Percentiles rank a stretch among this genome's conserved stretches.
Conservation (phyloP, 2,113 vertebrate species). For the Podocnemis expansa region DNA sequence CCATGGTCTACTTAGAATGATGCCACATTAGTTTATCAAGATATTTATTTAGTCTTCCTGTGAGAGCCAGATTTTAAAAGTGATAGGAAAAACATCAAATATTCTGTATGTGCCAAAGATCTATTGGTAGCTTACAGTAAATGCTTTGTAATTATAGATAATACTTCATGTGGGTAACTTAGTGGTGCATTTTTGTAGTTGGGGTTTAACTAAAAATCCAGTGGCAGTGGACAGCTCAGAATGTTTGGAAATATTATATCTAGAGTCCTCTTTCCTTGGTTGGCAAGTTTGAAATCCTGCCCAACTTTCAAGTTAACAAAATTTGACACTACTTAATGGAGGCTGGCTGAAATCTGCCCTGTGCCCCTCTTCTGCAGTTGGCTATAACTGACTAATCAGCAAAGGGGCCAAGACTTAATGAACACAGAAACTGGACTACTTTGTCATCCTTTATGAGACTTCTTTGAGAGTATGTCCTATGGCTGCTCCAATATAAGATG, state of each 20-base stretch:
- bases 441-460: not conserved
- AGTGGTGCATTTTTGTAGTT: not conserved
- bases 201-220: not conserved
- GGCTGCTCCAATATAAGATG: not conserved
- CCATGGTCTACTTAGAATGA: not conserved
- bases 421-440: not conserved
- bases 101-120: rapidly evolving
- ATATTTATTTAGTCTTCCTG: not conserved
- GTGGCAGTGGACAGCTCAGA: not conserved
- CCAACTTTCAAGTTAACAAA: not conserved
- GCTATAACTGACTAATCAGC: not conserved
- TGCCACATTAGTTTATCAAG: not conserved
- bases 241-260: not conserved
- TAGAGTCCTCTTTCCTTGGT: rapidly evolving
- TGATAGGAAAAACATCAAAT: not conserved
- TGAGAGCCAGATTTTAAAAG: constrained; percentile 10
- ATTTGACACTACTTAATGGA: not conserved
- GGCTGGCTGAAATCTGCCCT: rapidly evolving
- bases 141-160: not conserved
- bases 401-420: not conserved
- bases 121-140: constrained; percentile 1
- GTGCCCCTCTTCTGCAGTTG: not conserved
- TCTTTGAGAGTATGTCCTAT: not conserved
- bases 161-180: not conserved
- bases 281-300: not conserved